Conservation (phyloP, 2,797 vertebrate genomes). For the Bovichtus diacanthus region DNA sequence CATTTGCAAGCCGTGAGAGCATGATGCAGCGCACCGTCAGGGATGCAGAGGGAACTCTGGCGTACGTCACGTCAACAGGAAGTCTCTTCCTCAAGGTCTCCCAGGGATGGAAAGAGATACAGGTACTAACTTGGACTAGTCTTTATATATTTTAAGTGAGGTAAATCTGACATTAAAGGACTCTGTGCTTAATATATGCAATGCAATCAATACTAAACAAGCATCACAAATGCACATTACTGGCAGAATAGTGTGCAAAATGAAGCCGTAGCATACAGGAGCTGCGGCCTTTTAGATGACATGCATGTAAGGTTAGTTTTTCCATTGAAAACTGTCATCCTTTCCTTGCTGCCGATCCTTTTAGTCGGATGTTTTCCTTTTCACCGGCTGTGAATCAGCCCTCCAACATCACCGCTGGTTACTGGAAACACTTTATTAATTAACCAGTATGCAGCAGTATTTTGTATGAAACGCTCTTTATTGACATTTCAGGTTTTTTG, state of each 20-base stretch:
- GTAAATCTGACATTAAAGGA: neutral
- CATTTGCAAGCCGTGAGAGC: constrained; percentile 83
- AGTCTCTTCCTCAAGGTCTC: constrained; percentile 92
- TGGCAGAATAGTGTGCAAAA: neutral
- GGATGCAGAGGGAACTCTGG: constrained; percentile 89
- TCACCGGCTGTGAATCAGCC: constrained; percentile 2
- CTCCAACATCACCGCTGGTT: neutral
- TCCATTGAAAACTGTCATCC: too few relatives aligned
- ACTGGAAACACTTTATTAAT: neutral
- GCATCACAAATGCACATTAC: neutral
- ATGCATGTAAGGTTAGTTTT: too few relatives aligned
- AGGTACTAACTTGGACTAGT: constrained; percentile 76
- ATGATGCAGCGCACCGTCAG: constrained; percentile 89
- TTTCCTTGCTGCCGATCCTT: neutral
- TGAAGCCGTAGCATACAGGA: neutral
- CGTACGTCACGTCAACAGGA: constrained; percentile 86
- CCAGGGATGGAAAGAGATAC: constrained; percentile 95
- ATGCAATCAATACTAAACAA: neutral
- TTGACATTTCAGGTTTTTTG: too few relatives aligned
- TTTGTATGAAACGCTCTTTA: neutral
- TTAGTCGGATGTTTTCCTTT: neutral
- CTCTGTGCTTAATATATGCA: neutral
- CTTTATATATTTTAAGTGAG: neutral
- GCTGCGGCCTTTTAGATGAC: neutral
- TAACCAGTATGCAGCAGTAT: neutral